phyloP scores from a whole-genome alignment of 2,888 invertebrate species.

The Sceliomorpha sp. region DNA sequence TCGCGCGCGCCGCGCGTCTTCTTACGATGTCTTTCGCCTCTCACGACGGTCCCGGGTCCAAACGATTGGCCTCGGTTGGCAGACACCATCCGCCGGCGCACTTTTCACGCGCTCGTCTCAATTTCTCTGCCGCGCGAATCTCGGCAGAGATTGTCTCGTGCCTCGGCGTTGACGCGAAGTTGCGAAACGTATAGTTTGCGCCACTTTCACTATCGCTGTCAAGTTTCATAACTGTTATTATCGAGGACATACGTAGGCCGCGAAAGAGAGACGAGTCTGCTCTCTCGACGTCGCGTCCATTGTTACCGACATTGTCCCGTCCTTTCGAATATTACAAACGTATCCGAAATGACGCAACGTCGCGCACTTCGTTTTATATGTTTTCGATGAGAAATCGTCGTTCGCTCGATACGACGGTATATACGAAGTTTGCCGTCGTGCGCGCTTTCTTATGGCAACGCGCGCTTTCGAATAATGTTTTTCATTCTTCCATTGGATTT shows the following conservation, averaged over 20 bases:
- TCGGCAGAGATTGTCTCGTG: slow-evolving; percentile 45
- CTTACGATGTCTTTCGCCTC: too few relatives aligned
- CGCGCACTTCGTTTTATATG: neutral
- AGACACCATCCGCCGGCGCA: too few relatives aligned
- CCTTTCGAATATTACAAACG: slow-evolving; percentile 2
- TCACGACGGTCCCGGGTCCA: too few relatives aligned
- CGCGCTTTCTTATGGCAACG: too few relatives aligned
- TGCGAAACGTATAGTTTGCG: slow-evolving; percentile 72
- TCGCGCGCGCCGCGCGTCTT: too few relatives aligned
- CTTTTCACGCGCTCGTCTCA: too few relatives aligned
- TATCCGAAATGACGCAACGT: slow-evolving; percentile 8
- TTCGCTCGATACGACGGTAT: too few relatives aligned
- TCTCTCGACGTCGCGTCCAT: slow-evolving; percentile 55
- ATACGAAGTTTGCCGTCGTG: too few relatives aligned
- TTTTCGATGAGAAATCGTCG: neutral
- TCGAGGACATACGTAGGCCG: slow-evolving; percentile 77
- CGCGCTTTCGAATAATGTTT: too few relatives aligned
- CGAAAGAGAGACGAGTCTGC: slow-evolving; percentile 60
- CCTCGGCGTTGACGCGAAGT: slow-evolving; percentile 61
- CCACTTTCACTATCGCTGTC: slow-evolving; percentile 80
- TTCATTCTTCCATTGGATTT: too few relatives aligned
- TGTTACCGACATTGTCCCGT: slow-evolving; percentile 36
- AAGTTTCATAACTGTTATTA: slow-evolving; percentile 80
- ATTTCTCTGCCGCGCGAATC: slow-evolving; percentile 46
- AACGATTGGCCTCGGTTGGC: too few relatives aligned